Evolutionary conservation across 2,797 vertebrate genomes (phyloP).

Genomic region (Hoplostethus mediterraneus): DNA sequence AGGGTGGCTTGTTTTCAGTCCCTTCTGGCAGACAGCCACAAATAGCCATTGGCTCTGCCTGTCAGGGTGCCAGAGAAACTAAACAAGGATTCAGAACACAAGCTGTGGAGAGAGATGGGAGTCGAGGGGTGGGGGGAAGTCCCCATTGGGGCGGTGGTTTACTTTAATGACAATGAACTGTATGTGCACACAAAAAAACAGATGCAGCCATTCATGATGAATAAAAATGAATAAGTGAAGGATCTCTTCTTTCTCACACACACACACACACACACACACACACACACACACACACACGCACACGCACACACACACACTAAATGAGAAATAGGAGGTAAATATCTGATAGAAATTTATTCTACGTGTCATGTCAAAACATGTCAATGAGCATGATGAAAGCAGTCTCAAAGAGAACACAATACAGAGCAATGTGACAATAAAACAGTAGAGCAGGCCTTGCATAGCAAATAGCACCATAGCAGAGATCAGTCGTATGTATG

Average conservation of each 20-base stretch:
- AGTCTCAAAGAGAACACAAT: not conserved
- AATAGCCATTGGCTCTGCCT: slow-evolving; percentile 54
- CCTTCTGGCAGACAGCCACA: slow-evolving; percentile 56
- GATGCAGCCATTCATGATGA: not conserved
- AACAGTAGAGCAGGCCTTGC: not conserved
- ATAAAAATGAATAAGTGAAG: too few relatives aligned
- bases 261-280: slow-evolving; percentile 3
- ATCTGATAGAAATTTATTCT: not conserved
- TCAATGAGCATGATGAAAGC: not conserved
- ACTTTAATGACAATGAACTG: not conserved
- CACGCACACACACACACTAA: slow-evolving; percentile 1
- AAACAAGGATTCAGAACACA: slow-evolving; percentile 64
- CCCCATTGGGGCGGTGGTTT: not conserved
- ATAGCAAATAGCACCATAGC: not conserved
- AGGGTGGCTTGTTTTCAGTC: slow-evolving; percentile 53
- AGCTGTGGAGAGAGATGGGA: slow-evolving; percentile 12
- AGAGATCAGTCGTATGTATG: not conserved
- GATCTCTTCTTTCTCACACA: not conserved
- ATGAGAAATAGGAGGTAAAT: not conserved
- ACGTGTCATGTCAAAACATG: not conserved
- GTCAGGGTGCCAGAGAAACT: slow-evolving; percentile 38
- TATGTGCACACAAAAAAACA: not conserved
- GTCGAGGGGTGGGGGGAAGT: slow-evolving; percentile 3
- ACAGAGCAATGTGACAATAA: not conserved
- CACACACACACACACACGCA: not conserved